phyloP scores from a whole-genome alignment of 2,888 invertebrate genomes.

The Troides oblongomaculatus region DNA sequence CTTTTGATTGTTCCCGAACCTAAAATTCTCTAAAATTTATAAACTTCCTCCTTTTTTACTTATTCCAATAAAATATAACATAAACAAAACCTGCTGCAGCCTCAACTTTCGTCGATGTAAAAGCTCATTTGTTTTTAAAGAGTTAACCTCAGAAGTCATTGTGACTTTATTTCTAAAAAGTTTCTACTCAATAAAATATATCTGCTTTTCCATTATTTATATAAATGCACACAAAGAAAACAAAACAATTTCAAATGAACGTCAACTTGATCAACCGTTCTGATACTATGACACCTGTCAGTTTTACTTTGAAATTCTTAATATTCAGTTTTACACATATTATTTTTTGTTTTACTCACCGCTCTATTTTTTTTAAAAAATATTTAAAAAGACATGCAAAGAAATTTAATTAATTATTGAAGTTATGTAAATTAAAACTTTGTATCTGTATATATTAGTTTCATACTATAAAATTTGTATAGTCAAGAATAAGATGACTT shows the following conservation, averaged over 20 bases:
- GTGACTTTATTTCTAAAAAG: constrained; percentile 42
- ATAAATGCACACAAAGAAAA: constrained; percentile 22
- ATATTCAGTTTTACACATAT: no score
- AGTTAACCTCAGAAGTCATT: constrained; percentile 67
- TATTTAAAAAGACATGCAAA: no score
- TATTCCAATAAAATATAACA: constrained; percentile 2
- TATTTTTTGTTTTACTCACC: no score
- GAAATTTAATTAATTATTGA: no score
- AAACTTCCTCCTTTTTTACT: background rate
- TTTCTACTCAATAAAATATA: constrained; percentile 12
- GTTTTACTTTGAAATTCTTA: background rate
- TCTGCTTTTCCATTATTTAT: constrained; percentile 14
- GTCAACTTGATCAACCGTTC: constrained; percentile 24
- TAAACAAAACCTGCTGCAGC: constrained; percentile 66
- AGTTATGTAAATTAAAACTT: no score
- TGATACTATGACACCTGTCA: constrained; percentile 17
- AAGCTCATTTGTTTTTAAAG: constrained; percentile 73
- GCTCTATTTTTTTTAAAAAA: no score
- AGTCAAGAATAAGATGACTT: no score
- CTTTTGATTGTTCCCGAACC: constrained; percentile 77
- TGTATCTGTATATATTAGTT: no score
- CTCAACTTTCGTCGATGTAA: constrained; percentile 67
- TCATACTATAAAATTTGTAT: no score
- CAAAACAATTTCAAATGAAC: constrained; percentile 28
- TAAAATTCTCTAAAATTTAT: constrained; percentile 41